phyloP scores from a whole-genome alignment of 2,113 vertebrate genomes.

The Aix galericulata region DNA sequence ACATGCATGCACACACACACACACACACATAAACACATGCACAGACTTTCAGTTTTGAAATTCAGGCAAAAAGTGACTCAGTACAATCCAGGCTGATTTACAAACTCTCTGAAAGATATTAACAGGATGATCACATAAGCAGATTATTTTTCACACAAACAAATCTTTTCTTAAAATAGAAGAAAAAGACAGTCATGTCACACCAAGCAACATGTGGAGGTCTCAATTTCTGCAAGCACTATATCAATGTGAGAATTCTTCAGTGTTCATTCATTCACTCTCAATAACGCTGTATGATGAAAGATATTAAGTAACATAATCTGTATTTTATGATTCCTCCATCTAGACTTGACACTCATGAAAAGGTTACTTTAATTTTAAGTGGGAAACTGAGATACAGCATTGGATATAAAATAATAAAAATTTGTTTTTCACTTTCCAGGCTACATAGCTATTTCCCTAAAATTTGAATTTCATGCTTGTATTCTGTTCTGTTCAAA shows the following conservation, averaged over 20 bases:
- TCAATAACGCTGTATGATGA: background rate
- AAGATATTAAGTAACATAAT: background rate
- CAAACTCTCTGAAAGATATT: background rate
- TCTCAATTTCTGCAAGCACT: background rate
- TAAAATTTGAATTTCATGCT: background rate
- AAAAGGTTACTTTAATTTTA: conserved; percentile 18
- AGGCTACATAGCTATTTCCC: background rate
- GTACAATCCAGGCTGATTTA: background rate
- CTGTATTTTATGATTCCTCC: background rate
- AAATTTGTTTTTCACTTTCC: background rate
- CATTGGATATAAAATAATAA: background rate
- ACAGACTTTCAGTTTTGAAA: background rate
- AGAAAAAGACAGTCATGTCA: background rate
- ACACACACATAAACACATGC: background rate
- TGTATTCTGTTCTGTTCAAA: background rate
- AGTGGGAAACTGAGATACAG: background rate
- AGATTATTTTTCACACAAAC: background rate
- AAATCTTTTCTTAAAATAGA: background rate
- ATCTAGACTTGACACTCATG: background rate
- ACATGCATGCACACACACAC: too few relatives aligned
- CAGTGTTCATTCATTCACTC: background rate
- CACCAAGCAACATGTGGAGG: background rate
- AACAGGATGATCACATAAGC: background rate
- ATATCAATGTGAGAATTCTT: background rate
- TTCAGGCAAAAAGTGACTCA: background rate